Evolutionary conservation across 2,113 vertebrate species (phyloP).

Genomic region (Xiphophorus hellerii): DNA sequence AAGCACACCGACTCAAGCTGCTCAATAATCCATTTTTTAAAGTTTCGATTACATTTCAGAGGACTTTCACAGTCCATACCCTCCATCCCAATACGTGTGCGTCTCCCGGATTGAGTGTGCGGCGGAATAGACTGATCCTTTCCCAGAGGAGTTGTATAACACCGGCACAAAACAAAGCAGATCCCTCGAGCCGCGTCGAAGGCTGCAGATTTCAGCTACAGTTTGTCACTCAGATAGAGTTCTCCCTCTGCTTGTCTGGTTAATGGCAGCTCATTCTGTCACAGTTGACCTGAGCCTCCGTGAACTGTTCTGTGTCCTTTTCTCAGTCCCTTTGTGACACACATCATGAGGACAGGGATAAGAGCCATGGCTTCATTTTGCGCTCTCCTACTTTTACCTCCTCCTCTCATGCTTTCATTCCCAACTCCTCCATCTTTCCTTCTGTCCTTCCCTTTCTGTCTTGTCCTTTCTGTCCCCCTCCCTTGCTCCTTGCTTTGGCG

Average conservation of each 20-base stretch:
- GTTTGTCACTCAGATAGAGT: conserved; percentile 41
- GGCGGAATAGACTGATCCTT: conserved; percentile 52
- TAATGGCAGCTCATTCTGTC: conserved; percentile 58
- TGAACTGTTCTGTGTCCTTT: conserved; percentile 41
- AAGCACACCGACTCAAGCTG: conserved; percentile 39
- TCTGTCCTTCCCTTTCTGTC: conserved; percentile 20
- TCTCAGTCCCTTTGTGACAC: conserved; percentile 69
- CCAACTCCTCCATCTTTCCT: conserved; percentile 2
- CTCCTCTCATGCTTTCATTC: conserved; percentile 2
- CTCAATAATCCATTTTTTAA: conserved; percentile 39
- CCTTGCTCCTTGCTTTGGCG: conserved; percentile 30
- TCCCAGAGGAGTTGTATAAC: conserved; percentile 55
- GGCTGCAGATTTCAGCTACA: conserved; percentile 44
- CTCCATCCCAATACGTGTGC: neutral
- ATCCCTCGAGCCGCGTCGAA: conserved; percentile 42
- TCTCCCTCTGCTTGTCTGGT: conserved; percentile 16
- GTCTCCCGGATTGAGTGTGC: conserved; percentile 34
- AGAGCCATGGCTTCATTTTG: conserved; percentile 55
- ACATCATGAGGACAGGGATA: conserved; percentile 57
- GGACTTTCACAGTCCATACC: conserved; percentile 8
- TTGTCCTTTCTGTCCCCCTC: conserved; percentile 36
- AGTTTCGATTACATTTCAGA: conserved; percentile 41
- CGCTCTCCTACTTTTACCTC: conserved; percentile 9
- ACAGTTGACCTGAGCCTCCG: conserved; percentile 59
- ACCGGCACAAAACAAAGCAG: conserved; percentile 46